Percentiles rank a stretch among this genome's conserved stretches.
phyloP scores from a whole-genome alignment of 2,797 vertebrate species.

The Anabas testudineus region DNA sequence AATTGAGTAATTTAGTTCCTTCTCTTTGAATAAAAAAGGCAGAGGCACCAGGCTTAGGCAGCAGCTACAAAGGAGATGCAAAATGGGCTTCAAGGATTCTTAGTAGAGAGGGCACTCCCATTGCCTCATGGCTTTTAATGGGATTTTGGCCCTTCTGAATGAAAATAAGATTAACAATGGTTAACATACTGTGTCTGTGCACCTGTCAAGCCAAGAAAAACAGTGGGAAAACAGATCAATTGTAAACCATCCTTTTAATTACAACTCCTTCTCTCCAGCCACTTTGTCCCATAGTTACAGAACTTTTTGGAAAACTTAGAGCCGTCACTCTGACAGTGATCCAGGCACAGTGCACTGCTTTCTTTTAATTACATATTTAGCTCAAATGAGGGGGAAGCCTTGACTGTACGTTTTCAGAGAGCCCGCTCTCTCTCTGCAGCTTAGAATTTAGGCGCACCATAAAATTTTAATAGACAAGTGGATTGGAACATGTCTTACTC shows the following conservation, averaged over 20 bases:
- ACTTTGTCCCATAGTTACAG: background rate
- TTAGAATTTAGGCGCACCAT: constrained; percentile 44
- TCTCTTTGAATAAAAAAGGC: constrained; percentile 37
- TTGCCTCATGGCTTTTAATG: constrained; percentile 53
- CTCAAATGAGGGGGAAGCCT: constrained; percentile 27
- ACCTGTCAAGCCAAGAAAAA: constrained; percentile 15
- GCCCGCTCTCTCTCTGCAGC: constrained; percentile 13
- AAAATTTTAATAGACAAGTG: constrained; percentile 52
- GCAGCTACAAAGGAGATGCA: constrained; percentile 30
- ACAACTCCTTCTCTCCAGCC: constrained; percentile 4
- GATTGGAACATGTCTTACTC: constrained; percentile 31
- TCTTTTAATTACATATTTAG: constrained; percentile 67
- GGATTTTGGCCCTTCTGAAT: constrained; percentile 41
- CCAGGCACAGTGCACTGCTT: constrained; percentile 14
- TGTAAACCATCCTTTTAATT: constrained; percentile 16
- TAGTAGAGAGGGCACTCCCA: constrained; percentile 17
- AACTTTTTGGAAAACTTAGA: constrained; percentile 12
- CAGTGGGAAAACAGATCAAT: background rate
- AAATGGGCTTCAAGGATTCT: constrained; percentile 32
- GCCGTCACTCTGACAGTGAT: constrained; percentile 30
- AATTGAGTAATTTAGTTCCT: constrained; percentile 64
- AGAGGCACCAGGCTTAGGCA: constrained; percentile 6
- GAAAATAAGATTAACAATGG: constrained; percentile 17
- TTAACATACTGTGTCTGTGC: constrained; percentile 1
- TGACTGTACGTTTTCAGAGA: constrained; percentile 36